Evolutionary conservation across 2,113 vertebrate genomes (phyloP), one percentile per base, ranked within the genome.

Genomic region (Sapayoa aenigma): DNA sequence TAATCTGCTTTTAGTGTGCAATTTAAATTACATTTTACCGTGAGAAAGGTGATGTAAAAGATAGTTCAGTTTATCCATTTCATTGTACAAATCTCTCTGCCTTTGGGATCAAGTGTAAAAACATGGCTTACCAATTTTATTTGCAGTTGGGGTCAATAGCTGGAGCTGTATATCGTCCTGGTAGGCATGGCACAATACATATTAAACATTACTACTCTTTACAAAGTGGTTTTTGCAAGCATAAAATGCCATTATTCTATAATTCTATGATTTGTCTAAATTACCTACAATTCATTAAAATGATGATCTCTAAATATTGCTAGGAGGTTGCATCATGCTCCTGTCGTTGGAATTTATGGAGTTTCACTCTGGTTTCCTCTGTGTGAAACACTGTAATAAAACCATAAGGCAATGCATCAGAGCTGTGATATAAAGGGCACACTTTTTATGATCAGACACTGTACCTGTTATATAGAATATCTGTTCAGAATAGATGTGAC

Each of bases 401-500:
- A 95, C 42, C 82, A 60, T 59, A 78, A 78, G 90, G 60, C 77
- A 81, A 65, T 75, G 52, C 62, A 88, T 96, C 79, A 88, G 31
- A 86, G 60, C 56, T 72, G 18, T 87, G 85, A 81, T 95, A 86
- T 72, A 81, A 90, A 81, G 65, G 44, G 81, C 60, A 68, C 44
- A 46, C 42, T 30, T 94, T 94, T 93, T 88, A 92, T 92, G 59
- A 89, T 84, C 93, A 90, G 52, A 52, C 84, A 58, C 67, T 37
- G 22, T 56, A 65, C 55, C 30, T 77, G 52, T 84, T 92, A 68
- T 39, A 86, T 11, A 24, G 83, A 81, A 63, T 95, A 87, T 92
- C 76, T 68, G 28, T 46, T 95, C 83, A 90, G 73, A 93, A 92
- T 81, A 62, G 76, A 95, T 84, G 83, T 87, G 90, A 81, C 83